Base-by-base conservation (phyloP, 2,888 invertebrate genomes). In the Argyresthia goedartella region DNA sequence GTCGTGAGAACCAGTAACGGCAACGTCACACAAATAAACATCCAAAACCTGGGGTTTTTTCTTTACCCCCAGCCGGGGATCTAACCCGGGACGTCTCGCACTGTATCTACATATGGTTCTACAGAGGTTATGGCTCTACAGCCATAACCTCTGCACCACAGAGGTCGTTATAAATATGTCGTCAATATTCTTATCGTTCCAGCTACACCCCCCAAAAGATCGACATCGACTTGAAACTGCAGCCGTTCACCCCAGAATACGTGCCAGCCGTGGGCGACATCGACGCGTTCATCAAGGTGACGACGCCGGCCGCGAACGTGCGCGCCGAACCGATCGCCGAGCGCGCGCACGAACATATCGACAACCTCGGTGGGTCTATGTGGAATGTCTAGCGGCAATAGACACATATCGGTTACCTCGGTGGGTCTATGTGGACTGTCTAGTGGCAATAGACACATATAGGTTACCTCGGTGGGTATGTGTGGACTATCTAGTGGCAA, bases 241-340 rank as follows among this genome's bases (percentile, higher is more conserved):
- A 95, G 66, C 97, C 98, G 0, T 99, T 99, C 73, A 91, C 98
- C 52, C 97, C 98, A 1, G 99, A 99, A 67, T 99, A 93, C 81
- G 94, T 99, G 62, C 99, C 99, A 8, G 96, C 98, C 0, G 98
- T 99, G 48, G 99, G 99, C 0, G 99, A 99, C 76, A 97, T 98
- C 60, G 99, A 99, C 80, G 97, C 98, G 3, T 98, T 99, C 80
- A 90, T 99, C 43, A 99, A 99, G 87, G 94, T 98, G 1, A 86
- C 90, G 47, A 90, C 96, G 16, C 98, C 98, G 0, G 93, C 95
- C n/a, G 66, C 69, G 56, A 72, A 72, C 55, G 67, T 74, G 55
- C 73, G 76, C 15, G 77, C 66, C 1, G 62, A 62, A 45, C 55
- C 71, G 8, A 65, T 86, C 4, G 53, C 66, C 1, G 82, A 86